phyloP scores from a whole-genome alignment of 2,113 vertebrate species.

The Caracal caracal region DNA sequence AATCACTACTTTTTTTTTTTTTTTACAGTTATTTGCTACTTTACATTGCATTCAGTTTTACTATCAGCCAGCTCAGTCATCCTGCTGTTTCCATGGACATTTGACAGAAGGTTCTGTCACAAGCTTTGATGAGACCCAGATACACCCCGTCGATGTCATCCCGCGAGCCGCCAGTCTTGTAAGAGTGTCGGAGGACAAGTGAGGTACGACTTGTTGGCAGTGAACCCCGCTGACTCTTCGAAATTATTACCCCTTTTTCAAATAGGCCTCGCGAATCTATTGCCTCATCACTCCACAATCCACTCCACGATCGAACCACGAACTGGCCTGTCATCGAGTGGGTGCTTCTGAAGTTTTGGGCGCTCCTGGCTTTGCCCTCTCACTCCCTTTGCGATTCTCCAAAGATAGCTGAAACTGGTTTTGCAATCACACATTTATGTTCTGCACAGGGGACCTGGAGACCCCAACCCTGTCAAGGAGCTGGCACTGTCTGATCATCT shows the following conservation, averaged over 20 bases:
- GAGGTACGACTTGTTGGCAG: not conserved
- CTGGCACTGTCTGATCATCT: no score
- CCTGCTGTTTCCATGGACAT: not conserved
- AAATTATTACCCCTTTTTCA: not conserved
- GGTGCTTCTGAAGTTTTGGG: not conserved
- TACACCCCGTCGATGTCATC: not conserved
- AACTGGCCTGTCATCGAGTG: not conserved
- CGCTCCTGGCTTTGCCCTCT: not conserved
- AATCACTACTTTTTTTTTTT: constrained; percentile 36
- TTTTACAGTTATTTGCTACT: not conserved
- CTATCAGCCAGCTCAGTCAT: not conserved
- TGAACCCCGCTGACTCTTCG: not conserved
- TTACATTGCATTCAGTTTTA: not conserved
- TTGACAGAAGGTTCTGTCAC: not conserved
- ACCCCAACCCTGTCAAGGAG: no score
- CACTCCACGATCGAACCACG: not conserved
- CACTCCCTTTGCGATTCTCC: not conserved
- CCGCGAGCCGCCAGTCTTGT: not conserved
- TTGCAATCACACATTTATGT: not conserved
- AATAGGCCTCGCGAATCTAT: not conserved
- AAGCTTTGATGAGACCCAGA: not conserved
- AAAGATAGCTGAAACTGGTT: not conserved
- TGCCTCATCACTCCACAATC: not conserved
- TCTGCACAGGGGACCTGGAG: not conserved
- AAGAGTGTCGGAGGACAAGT: not conserved